Conservation (phyloP, 2,113 vertebrate genomes). For the Megatriorchis doriae region DNA sequence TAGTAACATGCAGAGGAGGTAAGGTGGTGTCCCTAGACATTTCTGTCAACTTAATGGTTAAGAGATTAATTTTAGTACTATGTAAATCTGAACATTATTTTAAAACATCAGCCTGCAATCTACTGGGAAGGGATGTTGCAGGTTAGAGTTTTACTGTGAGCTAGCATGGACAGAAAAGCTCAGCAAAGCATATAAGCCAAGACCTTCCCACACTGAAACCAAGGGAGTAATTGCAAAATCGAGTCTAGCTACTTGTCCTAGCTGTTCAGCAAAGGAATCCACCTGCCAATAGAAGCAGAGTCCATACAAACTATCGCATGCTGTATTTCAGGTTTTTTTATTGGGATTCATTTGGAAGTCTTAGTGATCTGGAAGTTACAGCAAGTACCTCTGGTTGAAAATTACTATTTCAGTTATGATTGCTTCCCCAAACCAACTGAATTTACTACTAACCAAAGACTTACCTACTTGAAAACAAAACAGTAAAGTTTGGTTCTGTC, state of each 20-base stretch:
- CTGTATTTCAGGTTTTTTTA: background rate
- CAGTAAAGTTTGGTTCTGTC: background rate
- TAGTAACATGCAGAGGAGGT: background rate
- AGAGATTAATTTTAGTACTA: background rate
- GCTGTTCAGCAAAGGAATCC: background rate
- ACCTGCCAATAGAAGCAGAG: background rate
- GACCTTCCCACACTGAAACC: background rate
- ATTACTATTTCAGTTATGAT: background rate
- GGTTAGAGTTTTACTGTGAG: background rate
- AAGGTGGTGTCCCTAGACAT: background rate
- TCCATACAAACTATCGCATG: background rate
- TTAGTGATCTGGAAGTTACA: background rate
- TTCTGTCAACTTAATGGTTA: background rate
- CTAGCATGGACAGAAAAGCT: background rate
- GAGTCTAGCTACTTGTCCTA: background rate
- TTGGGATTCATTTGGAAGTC: background rate
- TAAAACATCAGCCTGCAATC: background rate
- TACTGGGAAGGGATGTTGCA: background rate
- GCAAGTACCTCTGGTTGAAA: slow-evolving; percentile 9
- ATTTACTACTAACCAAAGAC: slow-evolving; percentile 50
- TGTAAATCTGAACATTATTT: background rate
- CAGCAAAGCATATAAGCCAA: background rate
- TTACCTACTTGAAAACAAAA: slow-evolving; percentile 33
- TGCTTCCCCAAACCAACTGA: background rate
- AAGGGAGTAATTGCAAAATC: background rate